Evolutionary conservation across 2,113 vertebrate species (phyloP), one percentile per base, ranked within the genome.

Genomic region (Colistium nudipinnis): DNA sequence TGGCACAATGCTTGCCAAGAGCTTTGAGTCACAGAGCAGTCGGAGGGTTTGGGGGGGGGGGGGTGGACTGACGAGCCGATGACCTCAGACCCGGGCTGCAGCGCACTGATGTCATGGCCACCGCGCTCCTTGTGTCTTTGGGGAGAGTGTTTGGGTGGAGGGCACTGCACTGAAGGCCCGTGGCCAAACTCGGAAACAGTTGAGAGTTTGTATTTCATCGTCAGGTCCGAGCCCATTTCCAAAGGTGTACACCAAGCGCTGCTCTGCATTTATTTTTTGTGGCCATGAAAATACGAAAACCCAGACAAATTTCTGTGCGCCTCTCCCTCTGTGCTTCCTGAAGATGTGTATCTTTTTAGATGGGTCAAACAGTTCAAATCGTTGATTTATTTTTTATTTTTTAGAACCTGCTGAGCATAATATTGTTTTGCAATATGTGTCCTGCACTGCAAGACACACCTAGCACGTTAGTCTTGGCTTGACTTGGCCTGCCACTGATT

Each of bases 61-160:
- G 49, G 61, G 49, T 70, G 76, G 72, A 83, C 56, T 53, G 57
- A 87, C 22, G 14, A 63, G 74, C 62, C 64, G 78, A 67, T 89
- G 80, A 87, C 83, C 76, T 81, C 82, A 85, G 78, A 67, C 55
- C 31, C 20, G 39, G 30, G 45, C 60, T 62, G 48, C 54, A 51
- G 71, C 24, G 20, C 53, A 47, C 41, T 90, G 83, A 87, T 85
- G 69, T 87, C 76, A 74, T 78, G 33, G 24, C 30, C n/a, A 24
- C 30, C n/a, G 38, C 48, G 69, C 39, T 63, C 27, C 17, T 17
- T 49, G 36, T 70, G 70, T 57, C 56, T 66, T 30, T 43, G 20
- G 36, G 51, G 57, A 11, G 39, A 36, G 45, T 28, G 70, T 49
- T n/a, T 53, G 64, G 30, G 20, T n/a, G 65, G 22, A 30, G 51